phyloP scores from a whole-genome alignment of 2,113 vertebrate genomes.

The Acrocephalus kingi region DNA sequence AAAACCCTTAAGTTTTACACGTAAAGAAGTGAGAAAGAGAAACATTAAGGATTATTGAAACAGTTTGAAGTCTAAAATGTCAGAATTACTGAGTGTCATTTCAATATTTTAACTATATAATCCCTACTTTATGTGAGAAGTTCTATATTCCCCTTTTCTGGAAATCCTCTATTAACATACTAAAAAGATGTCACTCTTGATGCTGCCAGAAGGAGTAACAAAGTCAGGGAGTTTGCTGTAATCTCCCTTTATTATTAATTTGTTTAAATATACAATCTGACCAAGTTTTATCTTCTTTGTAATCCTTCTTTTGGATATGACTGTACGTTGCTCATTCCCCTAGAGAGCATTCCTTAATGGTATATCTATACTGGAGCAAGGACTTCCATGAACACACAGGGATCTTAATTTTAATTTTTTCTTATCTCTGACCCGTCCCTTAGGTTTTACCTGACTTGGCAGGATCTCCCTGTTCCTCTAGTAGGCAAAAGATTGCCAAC shows the following conservation, averaged over 20 bases:
- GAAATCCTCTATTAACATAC: neutral
- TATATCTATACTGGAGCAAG: neutral
- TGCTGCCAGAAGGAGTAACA: neutral
- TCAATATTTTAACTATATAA: neutral
- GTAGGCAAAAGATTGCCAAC: neutral
- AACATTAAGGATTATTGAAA: neutral
- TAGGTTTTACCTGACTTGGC: neutral
- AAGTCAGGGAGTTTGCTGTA: neutral
- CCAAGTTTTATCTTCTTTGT: neutral
- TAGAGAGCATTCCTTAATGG: neutral
- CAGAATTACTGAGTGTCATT: neutral
- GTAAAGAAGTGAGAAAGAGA: neutral
- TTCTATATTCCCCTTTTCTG: neutral
- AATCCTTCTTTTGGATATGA: neutral
- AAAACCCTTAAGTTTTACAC: neutral
- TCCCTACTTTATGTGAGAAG: neutral
- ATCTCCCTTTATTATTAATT: neutral
- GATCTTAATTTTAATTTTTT: neutral
- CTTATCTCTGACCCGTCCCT: neutral
- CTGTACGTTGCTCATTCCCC: neutral
- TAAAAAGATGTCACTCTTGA: neutral
- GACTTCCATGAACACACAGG: neutral
- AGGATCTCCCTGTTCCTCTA: neutral
- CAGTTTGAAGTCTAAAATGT: neutral
- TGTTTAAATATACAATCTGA: neutral